A percentile compares a stretch with the other conserved stretches of the same genome.
These are phyloP conservation scores for Momotus momota DNA, from an alignment of 2,797 vertebrate genomes.

Conservation along the genomic window DNA sequence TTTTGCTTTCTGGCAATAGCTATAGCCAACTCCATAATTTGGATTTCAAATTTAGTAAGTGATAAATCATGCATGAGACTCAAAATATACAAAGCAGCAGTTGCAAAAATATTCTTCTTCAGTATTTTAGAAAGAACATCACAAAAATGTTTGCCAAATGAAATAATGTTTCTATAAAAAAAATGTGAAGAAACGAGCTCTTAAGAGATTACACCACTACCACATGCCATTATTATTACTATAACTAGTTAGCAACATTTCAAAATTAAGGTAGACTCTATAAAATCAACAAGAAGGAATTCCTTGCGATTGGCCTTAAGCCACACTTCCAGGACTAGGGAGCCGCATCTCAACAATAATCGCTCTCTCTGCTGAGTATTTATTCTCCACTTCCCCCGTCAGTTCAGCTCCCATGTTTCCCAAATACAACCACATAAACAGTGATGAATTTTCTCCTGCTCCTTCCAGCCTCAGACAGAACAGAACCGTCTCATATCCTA, in stretches of 20 bases:
- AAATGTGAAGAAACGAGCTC: conserved; percentile 5
- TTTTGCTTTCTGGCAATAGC: conserved; percentile 69
- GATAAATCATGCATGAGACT: conserved; percentile 77
- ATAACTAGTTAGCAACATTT: conserved; percentile 37
- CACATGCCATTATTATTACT: conserved; percentile 52
- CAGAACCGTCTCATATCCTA: not conserved
- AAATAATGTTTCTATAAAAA: conserved; percentile 73
- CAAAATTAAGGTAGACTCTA: not conserved
- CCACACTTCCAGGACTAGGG: not conserved
- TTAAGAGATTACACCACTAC: conserved; percentile 45
- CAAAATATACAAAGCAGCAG: conserved; percentile 72
- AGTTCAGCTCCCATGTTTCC: conserved; percentile 12
- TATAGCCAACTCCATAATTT: conserved; percentile 72
- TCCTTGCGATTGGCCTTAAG: not conserved
- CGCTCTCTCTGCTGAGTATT: conserved; percentile 5
- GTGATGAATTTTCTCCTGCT: conserved; percentile 13
- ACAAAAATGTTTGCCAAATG: conserved; percentile 53
- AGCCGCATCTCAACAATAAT: not conserved
- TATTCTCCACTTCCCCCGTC: conserved; percentile 15
- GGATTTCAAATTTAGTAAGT: conserved; percentile 79
- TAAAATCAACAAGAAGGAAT: conserved; percentile 25
- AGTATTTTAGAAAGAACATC: conserved; percentile 68
- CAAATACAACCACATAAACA: conserved; percentile 12
- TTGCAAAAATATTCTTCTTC: conserved; percentile 65
- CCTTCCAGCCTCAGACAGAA: conserved; percentile 6